These are phyloP conservation scores for Centropristis striata DNA, from an alignment of 2,113 vertebrate genomes.

Conservation along the genomic window DNA sequence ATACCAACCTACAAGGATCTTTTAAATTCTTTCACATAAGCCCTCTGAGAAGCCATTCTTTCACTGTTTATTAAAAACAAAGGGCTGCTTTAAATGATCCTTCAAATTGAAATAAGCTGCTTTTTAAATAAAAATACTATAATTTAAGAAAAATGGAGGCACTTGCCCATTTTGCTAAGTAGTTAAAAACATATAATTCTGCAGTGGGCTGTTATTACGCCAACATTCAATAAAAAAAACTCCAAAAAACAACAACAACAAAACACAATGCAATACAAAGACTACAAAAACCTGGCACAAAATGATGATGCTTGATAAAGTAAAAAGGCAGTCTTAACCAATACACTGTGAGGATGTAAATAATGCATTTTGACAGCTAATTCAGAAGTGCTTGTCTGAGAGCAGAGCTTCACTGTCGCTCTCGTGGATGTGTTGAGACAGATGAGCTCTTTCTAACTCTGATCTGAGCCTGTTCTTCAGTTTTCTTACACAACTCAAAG, in stretches of 20 bases:
- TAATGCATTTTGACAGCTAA: conserved; percentile 23
- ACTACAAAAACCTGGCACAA: neutral
- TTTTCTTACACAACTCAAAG: conserved; percentile 36
- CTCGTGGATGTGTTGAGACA: neutral
- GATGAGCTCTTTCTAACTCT: conserved; percentile 9
- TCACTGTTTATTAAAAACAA: neutral
- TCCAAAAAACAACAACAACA: neutral
- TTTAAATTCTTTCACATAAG: neutral
- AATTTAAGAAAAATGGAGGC: neutral
- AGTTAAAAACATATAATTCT: conserved; percentile 1
- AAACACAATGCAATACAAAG: neutral
- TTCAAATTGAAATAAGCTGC: neutral
- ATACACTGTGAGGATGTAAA: neutral
- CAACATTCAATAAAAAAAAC: neutral
- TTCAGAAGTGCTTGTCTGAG: conserved; percentile 13
- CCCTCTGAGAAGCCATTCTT: neutral
- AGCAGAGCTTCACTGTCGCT: neutral
- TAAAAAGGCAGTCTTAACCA: neutral
- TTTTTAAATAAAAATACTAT: neutral
- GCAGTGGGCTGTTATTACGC: neutral
- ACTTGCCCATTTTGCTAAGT: neutral
- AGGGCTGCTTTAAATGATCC: neutral
- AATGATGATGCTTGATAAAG: neutral
- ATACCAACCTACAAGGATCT: neutral
- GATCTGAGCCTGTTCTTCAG: conserved; percentile 29